These are phyloP conservation scores for Apocrypta bakeri DNA, from an alignment of 1,140 invertebrate genomes.

Conservation along the genomic window DNA sequence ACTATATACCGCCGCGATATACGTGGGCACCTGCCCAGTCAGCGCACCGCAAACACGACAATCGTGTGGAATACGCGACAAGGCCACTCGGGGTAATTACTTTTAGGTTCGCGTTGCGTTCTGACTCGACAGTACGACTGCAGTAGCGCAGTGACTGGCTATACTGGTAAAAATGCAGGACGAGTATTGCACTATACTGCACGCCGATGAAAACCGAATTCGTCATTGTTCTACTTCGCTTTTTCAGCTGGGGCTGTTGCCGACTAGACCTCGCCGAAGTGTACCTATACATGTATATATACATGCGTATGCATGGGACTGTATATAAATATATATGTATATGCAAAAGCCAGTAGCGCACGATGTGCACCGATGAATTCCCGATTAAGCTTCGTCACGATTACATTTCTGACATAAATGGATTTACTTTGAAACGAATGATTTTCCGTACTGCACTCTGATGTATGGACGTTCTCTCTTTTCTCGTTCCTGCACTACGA, in stretches of 20 bases:
- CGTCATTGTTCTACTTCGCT: constrained; percentile 37
- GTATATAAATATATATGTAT: too few relatives aligned
- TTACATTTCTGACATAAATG: constrained; percentile 38
- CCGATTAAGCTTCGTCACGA: constrained; percentile 14
- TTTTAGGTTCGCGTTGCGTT: constrained; percentile 31
- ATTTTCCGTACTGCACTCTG: not conserved
- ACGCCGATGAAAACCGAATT: constrained; percentile 45
- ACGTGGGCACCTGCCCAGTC: not conserved
- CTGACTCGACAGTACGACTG: not conserved
- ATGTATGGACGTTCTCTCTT: not conserved
- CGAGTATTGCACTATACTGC: constrained; percentile 1
- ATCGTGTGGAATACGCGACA: constrained; percentile 28
- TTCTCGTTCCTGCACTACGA: too few relatives aligned
- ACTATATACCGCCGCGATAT: not conserved
- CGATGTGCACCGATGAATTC: constrained; percentile 38
- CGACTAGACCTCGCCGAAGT: not conserved
- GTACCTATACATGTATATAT: not conserved
- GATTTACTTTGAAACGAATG: constrained; percentile 26
- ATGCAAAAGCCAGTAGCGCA: not conserved
- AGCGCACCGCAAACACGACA: constrained; percentile 24
- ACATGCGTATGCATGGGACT: too few relatives aligned
- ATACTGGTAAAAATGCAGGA: constrained; percentile 10
- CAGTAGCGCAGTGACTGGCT: not conserved
- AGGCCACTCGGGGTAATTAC: constrained; percentile 41
- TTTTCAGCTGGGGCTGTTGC: constrained; percentile 16